Conservation (phyloP, 2,113 vertebrate genomes). For the Clarias gariepinus region DNA sequence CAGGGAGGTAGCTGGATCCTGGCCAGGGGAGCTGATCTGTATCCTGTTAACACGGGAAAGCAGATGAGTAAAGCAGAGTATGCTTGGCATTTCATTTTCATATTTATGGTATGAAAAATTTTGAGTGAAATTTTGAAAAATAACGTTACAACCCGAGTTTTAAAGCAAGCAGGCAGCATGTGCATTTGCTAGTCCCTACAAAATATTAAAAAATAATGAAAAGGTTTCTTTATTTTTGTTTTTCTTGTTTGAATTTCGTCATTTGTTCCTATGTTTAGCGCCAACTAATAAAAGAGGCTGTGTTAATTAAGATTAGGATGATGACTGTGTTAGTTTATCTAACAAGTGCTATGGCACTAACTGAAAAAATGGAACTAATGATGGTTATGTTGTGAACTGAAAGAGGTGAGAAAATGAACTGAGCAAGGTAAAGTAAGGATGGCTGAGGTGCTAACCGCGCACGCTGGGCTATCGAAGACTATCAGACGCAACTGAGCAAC, state of each 20-base stretch:
- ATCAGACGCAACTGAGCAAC: background rate
- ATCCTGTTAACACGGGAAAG: conserved; percentile 50
- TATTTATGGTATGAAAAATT: conserved; percentile 55
- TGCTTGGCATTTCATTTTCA: conserved; percentile 44
- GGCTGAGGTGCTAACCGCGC: background rate
- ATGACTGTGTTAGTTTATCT: background rate
- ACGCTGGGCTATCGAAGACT: background rate
- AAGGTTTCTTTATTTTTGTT: background rate
- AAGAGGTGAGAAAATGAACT: background rate
- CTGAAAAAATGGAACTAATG: background rate
- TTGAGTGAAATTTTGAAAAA: conserved; percentile 21
- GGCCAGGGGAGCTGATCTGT: conserved; percentile 43
- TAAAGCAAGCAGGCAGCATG: conserved; percentile 1
- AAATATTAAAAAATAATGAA: background rate
- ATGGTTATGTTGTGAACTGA: background rate
- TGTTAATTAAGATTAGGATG: background rate
- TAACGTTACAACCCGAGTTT: conserved; percentile 15
- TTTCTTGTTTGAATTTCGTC: background rate
- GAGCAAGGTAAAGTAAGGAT: background rate
- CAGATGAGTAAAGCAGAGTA: conserved; percentile 30
- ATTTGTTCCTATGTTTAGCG: background rate
- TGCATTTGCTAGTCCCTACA: background rate
- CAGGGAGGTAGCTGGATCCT: conserved; percentile 15
- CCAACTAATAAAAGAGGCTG: background rate
- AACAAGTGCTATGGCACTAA: background rate